Evolutionary conservation across 2,113 vertebrate genomes (phyloP).

Genomic region (Dunckerocampus dactyliophorus): DNA sequence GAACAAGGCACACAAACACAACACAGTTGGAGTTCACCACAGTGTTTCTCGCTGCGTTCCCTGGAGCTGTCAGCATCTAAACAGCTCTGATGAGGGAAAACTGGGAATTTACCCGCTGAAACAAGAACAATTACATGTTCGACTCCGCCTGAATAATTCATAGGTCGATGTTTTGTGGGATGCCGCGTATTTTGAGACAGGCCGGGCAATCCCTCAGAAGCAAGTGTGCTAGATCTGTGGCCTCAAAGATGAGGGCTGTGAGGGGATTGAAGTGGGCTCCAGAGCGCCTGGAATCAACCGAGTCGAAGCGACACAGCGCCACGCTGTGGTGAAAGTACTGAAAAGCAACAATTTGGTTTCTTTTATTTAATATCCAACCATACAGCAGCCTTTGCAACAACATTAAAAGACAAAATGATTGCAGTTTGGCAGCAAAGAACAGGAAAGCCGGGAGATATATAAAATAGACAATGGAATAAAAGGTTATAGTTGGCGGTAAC

Average conservation of each 20-base stretch:
- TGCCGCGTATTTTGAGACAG: conserved; percentile 29
- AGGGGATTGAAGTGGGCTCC: conserved; percentile 11
- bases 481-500: conserved; percentile 12
- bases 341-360: neutral
- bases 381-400: neutral
- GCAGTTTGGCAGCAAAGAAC: conserved; percentile 25
- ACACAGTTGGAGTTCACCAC: conserved; percentile 17
- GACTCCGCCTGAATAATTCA: conserved; percentile 52
- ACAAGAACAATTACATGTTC: conserved; percentile 55
- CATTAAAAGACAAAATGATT: conserved; percentile 15
- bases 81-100: conserved; percentile 48
- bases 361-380: conserved; percentile 24
- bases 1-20: conserved; percentile 25
- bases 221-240: conserved; percentile 52
- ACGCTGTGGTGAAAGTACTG: conserved; percentile 33
- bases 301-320: conserved; percentile 50
- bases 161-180: conserved; percentile 37
- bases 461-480: conserved; percentile 16
- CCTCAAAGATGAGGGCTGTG: conserved; percentile 28
- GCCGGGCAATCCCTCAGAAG: conserved; percentile 38
- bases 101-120: conserved; percentile 60
- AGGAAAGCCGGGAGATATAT: neutral
- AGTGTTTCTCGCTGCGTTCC: conserved; percentile 22
- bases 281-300: conserved; percentile 22
- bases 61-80: conserved; percentile 39